phyloP scores from a whole-genome alignment of 2,113 vertebrate genomes.

The Calyptommatus sinebrachiatus region DNA sequence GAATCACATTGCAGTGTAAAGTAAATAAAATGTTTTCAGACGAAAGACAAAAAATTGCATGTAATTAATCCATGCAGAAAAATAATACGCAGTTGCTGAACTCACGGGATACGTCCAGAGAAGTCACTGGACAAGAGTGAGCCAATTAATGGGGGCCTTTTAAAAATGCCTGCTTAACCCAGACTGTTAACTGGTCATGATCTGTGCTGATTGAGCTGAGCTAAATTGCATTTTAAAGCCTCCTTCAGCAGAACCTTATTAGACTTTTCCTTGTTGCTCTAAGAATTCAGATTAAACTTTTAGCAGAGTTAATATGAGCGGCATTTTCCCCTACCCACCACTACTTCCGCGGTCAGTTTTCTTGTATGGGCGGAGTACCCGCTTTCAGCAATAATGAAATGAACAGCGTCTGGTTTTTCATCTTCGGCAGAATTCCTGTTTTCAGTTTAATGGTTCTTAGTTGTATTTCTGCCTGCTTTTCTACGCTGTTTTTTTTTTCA shows the following conservation, averaged over 20 bases:
- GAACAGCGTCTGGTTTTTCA: too few species aligned
- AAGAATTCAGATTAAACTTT: neutral
- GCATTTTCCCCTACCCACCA: too few species aligned
- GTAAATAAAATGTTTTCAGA: too few species aligned
- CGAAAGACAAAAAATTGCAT: neutral
- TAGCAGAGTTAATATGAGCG: neutral
- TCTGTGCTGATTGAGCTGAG: neutral
- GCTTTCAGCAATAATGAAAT: too few species aligned
- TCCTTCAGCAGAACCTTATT: neutral
- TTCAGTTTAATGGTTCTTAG: too few species aligned
- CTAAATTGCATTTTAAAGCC: neutral
- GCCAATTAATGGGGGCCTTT: conserved; percentile 15
- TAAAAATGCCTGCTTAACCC: neutral
- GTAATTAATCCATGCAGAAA: conserved; percentile 8
- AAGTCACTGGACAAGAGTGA: neutral
- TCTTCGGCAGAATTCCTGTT: too few species aligned
- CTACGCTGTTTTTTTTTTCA: too few species aligned
- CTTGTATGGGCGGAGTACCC: too few species aligned
- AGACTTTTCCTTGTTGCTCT: neutral
- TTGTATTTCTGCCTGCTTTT: too few species aligned
- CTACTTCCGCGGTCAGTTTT: too few species aligned
- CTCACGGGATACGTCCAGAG: neutral
- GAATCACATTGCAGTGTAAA: too few species aligned
- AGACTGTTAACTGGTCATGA: neutral
- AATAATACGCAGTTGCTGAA: neutral